phyloP scores from a whole-genome alignment of 2,888 invertebrate species.

The Acronicta leporina region DNA sequence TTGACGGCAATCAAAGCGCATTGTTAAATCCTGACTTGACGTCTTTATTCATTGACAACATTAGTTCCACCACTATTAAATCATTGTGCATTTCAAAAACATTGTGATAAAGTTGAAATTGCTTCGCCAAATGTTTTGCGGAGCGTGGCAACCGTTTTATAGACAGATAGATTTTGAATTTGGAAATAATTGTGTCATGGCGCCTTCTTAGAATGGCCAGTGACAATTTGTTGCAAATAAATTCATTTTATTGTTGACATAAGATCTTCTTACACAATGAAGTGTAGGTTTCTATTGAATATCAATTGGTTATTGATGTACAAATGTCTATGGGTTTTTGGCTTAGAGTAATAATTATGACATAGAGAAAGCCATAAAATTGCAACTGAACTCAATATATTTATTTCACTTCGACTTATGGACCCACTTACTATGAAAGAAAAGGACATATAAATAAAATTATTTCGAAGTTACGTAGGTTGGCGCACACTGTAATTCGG shows the following conservation, averaged over 20 bases:
- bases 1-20: slow-evolving; percentile 79
- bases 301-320: slow-evolving; percentile 52
- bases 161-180: slow-evolving; percentile 67
- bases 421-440: too few species aligned
- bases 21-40: slow-evolving; percentile 84
- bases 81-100: slow-evolving; percentile 17
- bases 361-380: too few species aligned
- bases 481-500: too few species aligned
- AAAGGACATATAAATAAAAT: too few species aligned
- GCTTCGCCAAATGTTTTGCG: not conserved
- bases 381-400: too few species aligned
- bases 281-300: slow-evolving; percentile 46
- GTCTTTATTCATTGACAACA: slow-evolving; percentile 75
- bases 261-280: slow-evolving; percentile 44
- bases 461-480: too few species aligned
- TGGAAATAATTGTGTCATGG: slow-evolving; percentile 72
- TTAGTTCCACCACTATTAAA: slow-evolving; percentile 56
- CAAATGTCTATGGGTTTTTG: slow-evolving; percentile 28
- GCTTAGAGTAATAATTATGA: too few species aligned
- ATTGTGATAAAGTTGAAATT: slow-evolving; percentile 29
- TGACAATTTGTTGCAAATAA: slow-evolving; percentile 83
- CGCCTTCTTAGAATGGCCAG: slow-evolving; percentile 77
- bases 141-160: slow-evolving; percentile 30
- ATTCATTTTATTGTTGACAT: slow-evolving; percentile 59
- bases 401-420: too few species aligned